phyloP scores from a whole-genome alignment of 2,888 invertebrate species.

The Amblyjoppa proteus region DNA sequence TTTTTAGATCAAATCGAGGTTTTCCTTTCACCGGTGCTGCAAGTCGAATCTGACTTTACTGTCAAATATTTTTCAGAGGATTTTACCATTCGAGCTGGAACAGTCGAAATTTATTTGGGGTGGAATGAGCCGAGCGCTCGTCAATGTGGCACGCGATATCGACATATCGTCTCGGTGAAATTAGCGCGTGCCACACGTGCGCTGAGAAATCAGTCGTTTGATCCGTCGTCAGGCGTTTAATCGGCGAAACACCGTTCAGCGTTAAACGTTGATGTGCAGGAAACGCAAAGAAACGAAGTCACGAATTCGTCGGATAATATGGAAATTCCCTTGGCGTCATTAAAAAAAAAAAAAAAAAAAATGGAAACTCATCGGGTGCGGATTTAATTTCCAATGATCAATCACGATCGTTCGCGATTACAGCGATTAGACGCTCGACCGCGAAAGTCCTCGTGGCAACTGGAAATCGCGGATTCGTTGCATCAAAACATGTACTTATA shows the following conservation, averaged over 20 bases:
- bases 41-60: neutral
- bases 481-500: conserved; percentile 63
- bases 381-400: conserved; percentile 70
- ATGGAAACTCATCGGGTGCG: conserved; percentile 34
- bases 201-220: neutral
- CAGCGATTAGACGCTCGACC: conserved; percentile 62
- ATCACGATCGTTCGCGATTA: conserved; percentile 61
- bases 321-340: conserved; percentile 70
- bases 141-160: conserved; percentile 12
- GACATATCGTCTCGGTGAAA: conserved; percentile 13
- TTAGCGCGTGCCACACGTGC: neutral
- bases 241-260: neutral
- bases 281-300: neutral
- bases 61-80: neutral
- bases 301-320: conserved; percentile 36
- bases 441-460: conserved; percentile 46
- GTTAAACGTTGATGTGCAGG: neutral
- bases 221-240: neutral
- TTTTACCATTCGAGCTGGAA: neutral
- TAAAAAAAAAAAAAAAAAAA: conserved; percentile 23
- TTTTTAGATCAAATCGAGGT: neutral
- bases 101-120: conserved; percentile 9
- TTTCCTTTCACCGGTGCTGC: neutral
- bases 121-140: conserved; percentile 49
- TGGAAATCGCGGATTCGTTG: conserved; percentile 8